Conservation (phyloP, 2,888 invertebrate genomes). For the Watsonalla cultraria region DNA sequence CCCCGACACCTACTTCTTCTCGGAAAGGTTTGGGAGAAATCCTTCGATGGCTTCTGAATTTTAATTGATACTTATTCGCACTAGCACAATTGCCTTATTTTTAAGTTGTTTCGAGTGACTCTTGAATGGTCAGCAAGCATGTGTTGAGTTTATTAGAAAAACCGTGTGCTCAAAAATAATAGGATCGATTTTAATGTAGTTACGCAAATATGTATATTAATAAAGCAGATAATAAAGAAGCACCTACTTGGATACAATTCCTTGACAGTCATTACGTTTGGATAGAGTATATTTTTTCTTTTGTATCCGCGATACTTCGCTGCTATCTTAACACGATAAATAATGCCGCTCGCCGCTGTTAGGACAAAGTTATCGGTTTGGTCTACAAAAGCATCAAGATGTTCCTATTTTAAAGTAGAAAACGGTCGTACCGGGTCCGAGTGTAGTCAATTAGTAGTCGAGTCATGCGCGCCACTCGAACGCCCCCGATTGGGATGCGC, state of each 20-base stretch:
- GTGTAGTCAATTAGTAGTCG: slow-evolving; percentile 54
- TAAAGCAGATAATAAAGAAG: too few relatives aligned
- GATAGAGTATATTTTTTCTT: not conserved
- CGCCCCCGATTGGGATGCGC: slow-evolving; percentile 52
- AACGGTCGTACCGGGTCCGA: slow-evolving; percentile 42
- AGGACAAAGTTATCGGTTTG: not conserved
- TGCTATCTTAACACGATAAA: not conserved
- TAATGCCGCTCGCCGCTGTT: not conserved
- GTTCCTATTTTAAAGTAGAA: slow-evolving; percentile 41
- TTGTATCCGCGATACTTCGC: not conserved
- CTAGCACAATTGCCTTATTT: not conserved
- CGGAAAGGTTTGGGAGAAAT: slow-evolving; percentile 44
- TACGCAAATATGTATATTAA: too few relatives aligned
- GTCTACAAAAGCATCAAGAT: slow-evolving; percentile 25
- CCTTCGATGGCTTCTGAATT: slow-evolving; percentile 32
- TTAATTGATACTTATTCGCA: slow-evolving; percentile 16
- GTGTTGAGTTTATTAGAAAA: too few relatives aligned
- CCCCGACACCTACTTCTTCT: slow-evolving; percentile 42
- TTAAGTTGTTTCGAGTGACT: not conserved
- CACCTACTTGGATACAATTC: too few relatives aligned
- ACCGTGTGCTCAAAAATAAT: too few relatives aligned
- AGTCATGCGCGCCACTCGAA: slow-evolving; percentile 52
- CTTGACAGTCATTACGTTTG: too few relatives aligned
- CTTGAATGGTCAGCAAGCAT: too few relatives aligned
- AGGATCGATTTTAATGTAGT: too few relatives aligned